Base-by-base conservation (phyloP, 2,888 invertebrate species). In the Tuta absoluta region DNA sequence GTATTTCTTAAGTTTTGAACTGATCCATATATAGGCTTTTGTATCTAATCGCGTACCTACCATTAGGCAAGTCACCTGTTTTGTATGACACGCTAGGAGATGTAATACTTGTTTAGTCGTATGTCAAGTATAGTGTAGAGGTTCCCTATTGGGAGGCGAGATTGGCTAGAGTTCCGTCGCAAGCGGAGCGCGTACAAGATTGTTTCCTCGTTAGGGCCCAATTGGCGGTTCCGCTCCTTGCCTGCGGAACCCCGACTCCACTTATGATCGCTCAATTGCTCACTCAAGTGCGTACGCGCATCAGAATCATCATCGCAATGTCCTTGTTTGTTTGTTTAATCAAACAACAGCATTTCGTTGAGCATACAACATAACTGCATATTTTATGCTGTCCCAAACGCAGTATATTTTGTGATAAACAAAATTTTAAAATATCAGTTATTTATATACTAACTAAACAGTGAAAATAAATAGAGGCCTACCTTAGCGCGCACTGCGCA, bases 121-220 rank as follows among this genome's bases (percentile, higher is more conserved):
- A n/a, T n/a, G n/a, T n/a, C n/a, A n/a, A 19, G n/a, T 5, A 37
- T 14, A 17, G 66, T 79, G 71, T 75, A 73, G 63, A 65, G 74
- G 60, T 66, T 64, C 63, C 80, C 68, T 70, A 69, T 70, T 67
- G 41, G 51, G 63, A 64, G 80, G 80, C 76, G 87, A 89, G 90
- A 89, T 89, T 88, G 89, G 80, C 83, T 82, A 80, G 85, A 80
- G 88, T 88, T 85, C 87, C 86, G 85, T 80, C 80, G 77, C 82
- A 89, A 91, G 84, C 88, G 90, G 86, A 80, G 81, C 89, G 89
- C 91, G 91, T 88, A 83, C 91, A 91, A 91, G 91, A 91, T 90
- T 89, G 90, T 91, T 91, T 91, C 91, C 91, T 91, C 89, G 86
- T 91, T 91, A 91, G 80, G 78, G 71, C 75, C 79, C 90, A 90